These are phyloP conservation scores for Pteropus rufus DNA, from an alignment of 2,797 vertebrate species.

Conservation along the genomic window DNA sequence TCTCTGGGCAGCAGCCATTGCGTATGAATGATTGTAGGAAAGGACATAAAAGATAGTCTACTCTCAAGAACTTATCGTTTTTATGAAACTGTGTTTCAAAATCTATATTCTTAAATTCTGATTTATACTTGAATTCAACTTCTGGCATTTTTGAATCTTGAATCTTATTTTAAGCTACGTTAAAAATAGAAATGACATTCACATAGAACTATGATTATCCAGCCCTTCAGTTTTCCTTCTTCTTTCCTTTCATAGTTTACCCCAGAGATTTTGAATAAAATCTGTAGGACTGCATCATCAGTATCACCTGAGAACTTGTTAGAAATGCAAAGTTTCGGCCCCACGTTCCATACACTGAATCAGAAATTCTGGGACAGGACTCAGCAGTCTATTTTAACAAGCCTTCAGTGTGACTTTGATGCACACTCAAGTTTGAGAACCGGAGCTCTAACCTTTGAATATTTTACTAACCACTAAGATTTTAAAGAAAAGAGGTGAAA, in stretches of 20 bases:
- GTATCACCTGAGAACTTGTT: neutral
- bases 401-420: neutral
- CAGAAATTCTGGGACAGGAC: neutral
- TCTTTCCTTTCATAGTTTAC: neutral
- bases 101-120: neutral
- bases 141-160: neutral
- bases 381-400: neutral
- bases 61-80: neutral
- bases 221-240: neutral
- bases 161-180: neutral
- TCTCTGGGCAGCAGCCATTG: neutral
- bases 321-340: neutral
- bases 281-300: neutral
- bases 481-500: neutral
- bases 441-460: neutral
- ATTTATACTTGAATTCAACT: neutral
- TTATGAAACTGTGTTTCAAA: neutral
- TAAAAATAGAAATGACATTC: neutral
- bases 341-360: fast-evolving
- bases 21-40: neutral
- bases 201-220: fast-evolving
- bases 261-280: neutral
- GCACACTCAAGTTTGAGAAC: neutral
- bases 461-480: neutral
- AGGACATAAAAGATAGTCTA: neutral